Percentiles rank a stretch among this genome's conserved stretches.
Conservation (phyloP, 2,888 invertebrate species). For the Eueremaeus valkanovi region DNA sequence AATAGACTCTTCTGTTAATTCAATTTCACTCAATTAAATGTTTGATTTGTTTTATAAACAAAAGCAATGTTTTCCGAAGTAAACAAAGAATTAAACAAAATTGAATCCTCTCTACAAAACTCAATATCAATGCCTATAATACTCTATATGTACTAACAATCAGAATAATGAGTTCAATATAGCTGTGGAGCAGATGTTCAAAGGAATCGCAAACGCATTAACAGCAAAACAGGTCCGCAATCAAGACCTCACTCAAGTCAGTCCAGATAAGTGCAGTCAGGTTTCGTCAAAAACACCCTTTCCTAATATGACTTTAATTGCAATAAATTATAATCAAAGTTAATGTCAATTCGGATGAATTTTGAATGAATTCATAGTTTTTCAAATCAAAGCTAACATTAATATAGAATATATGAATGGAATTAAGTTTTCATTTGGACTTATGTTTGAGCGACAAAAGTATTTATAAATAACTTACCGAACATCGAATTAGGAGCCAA, state of each 20-base stretch:
- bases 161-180: background rate
- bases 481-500: background rate
- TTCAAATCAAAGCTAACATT: too few relatives aligned
- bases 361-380: background rate
- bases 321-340: background rate
- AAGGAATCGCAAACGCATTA: background rate
- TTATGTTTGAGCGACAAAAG: background rate
- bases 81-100: conserved; percentile 16
- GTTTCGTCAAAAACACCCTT: too few relatives aligned
- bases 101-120: background rate
- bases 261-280: background rate
- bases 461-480: conserved; percentile 19
- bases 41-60: conserved; percentile 33
- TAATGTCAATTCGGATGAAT: background rate
- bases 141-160: background rate
- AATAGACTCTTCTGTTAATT: background rate
- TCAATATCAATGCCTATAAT: background rate
- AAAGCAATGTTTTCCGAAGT: background rate
- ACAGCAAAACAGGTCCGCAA: background rate
- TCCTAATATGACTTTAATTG: background rate
- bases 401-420: background rate
- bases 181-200: conserved; percentile 13
- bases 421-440: background rate
- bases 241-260: background rate
- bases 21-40: conserved; percentile 30